Base-by-base conservation (phyloP, 2,113 vertebrate species). In the Prietella phreatophila region DNA sequence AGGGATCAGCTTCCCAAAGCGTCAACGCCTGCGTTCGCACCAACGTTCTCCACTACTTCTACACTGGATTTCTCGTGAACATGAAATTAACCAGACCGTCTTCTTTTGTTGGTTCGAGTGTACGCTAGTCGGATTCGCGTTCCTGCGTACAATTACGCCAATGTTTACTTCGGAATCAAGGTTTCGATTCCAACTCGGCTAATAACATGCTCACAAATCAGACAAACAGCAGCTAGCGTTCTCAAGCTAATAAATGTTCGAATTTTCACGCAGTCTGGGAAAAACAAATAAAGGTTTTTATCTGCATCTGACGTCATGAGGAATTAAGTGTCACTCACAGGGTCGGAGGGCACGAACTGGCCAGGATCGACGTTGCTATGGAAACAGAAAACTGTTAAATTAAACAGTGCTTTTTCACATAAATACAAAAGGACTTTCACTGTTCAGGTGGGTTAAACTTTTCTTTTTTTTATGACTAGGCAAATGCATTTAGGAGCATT, bases 321-420 rank as follows among this genome's bases (percentile, higher is more conserved):
- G 42, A 47, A 47, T 47, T 47, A 47, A 47, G 6, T 0, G 42
- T 47, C 56, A 95, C 95, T 96, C 87, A 96, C 95, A 10, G 95
- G 95, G 0, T 94, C 87, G 60, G 93, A 87, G 0, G 93, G 93
- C 4, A 90, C 30, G 83, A 95, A 95, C 90, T 93, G 91, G 71
- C 25, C 87, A 1, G 93, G 93, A 88, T 96, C 94, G 11, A 96
- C 92, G 90, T 95, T 94, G 89, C 95, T 96, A 65, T 58, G 69
- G 85, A 83, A 84, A 82, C 27, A 89, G 20, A 36, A 85, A 50
- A 67, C 10, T 10, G n/a, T 27, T n/a, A 73, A 20, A 13, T 33
- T 36, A 0, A 27, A 81, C 8, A 56, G 14, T n/a, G 7, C 22
- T n/a, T 79, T 79, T 47, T 47, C 22, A 80, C 1, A 20, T 19